A percentile compares a stretch with the other conserved stretches of the same genome.
phyloP scores from a whole-genome alignment of 2,888 invertebrate species.

The Oligia fasciuncula region DNA sequence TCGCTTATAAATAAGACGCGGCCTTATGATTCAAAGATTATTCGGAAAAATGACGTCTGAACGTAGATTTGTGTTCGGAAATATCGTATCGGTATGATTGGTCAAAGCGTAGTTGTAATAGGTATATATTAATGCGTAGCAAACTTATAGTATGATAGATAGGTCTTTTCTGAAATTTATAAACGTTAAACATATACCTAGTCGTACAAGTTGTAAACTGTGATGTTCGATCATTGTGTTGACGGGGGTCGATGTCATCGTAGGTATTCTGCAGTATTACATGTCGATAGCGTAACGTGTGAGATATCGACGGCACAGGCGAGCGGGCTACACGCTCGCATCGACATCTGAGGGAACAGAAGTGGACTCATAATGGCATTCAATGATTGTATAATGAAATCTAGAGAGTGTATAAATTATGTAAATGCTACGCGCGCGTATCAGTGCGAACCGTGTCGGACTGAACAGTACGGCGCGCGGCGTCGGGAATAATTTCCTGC shows the following conservation, averaged over 20 bases:
- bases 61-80: conserved; percentile 58
- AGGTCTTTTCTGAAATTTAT: conserved; percentile 89
- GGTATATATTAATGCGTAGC: conserved; percentile 76
- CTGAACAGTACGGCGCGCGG: conserved; percentile 7
- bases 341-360: conserved; percentile 36
- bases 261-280: conserved; percentile 82
- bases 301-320: conserved; percentile 35
- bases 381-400: conserved; percentile 62
- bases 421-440: conserved; percentile 50
- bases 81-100: conserved; percentile 74
- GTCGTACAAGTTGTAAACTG: conserved; percentile 79
- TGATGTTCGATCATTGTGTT: conserved; percentile 68
- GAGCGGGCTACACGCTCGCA: conserved; percentile 35
- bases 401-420: conserved; percentile 53
- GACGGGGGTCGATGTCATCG: conserved; percentile 65
- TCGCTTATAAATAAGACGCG: neutral
- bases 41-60: conserved; percentile 58
- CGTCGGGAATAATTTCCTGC: conserved; percentile 32
- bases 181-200: conserved; percentile 86
- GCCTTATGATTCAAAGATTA: conserved; percentile 63
- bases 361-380: conserved; percentile 53
- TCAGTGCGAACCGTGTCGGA: conserved; percentile 21
- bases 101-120: conserved; percentile 72
- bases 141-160: conserved; percentile 82
- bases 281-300: conserved; percentile 54